A percentile compares a stretch with the other conserved stretches of the same genome.
These are phyloP conservation scores for Dioctria linearis DNA, from an alignment of 2,888 invertebrate species.

Conservation along the genomic window DNA sequence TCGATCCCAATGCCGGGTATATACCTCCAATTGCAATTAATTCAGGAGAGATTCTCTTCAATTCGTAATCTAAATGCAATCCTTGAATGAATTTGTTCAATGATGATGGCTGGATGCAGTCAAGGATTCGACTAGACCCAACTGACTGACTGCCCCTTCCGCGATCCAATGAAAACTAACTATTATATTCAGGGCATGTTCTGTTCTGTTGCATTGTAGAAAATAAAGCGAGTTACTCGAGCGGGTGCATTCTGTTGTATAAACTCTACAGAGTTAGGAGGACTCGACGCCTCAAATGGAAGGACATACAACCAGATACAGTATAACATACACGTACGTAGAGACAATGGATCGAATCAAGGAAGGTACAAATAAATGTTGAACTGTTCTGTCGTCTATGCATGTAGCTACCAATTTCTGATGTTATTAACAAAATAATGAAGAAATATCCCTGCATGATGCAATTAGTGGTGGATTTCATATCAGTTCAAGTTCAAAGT, in stretches of 20 bases:
- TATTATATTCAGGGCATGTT: slow-evolving; percentile 39
- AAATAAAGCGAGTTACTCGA: slow-evolving; percentile 22
- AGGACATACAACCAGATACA: too few relatives aligned
- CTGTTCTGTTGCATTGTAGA: slow-evolving; percentile 38
- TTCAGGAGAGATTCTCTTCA: slow-evolving; percentile 30
- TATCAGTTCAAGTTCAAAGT: background rate
- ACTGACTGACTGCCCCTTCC: slow-evolving; percentile 3
- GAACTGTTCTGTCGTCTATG: background rate
- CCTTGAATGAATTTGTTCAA: slow-evolving; percentile 33
- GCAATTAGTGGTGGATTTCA: slow-evolving; percentile 19
- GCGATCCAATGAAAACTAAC: background rate
- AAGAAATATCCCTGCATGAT: slow-evolving; percentile 24
- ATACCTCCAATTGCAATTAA: slow-evolving; percentile 24
- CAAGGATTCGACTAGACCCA: slow-evolving; percentile 18
- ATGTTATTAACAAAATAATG: background rate
- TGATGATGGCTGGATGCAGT: slow-evolving; percentile 34
- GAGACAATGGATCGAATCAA: slow-evolving; percentile 35
- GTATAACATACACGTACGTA: background rate
- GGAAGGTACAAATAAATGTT: slow-evolving; percentile 2
- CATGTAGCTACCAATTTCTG: background rate
- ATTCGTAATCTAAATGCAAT: slow-evolving; percentile 46
- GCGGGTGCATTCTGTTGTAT: background rate
- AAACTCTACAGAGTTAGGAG: too few relatives aligned
- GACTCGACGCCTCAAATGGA: too few relatives aligned
- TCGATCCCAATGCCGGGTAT: background rate